These are phyloP conservation scores for Netelia melanura DNA, from an alignment of 2,888 invertebrate species.

Conservation along the genomic window DNA sequence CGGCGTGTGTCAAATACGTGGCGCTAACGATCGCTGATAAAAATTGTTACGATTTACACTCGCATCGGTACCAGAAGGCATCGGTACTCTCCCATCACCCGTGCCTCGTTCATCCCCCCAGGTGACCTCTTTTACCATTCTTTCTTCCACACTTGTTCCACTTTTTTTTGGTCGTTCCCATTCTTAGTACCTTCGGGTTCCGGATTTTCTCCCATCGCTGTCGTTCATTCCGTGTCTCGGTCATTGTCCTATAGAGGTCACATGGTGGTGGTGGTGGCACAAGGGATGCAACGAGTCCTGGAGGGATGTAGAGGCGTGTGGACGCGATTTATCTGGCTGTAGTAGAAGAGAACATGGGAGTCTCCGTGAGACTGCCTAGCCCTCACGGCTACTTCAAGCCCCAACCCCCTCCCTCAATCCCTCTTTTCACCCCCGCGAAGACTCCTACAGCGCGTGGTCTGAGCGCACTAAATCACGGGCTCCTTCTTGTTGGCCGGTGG, in stretches of 20 bases:
- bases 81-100: constrained; percentile 7
- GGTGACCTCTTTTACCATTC: constrained; percentile 13
- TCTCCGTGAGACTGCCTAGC: constrained; percentile 48
- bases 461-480: constrained; percentile 81
- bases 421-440: constrained; percentile 69
- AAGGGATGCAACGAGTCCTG: constrained; percentile 63
- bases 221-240: constrained; percentile 64
- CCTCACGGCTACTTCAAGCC: constrained; percentile 54
- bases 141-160: constrained; percentile 37
- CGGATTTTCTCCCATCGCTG: constrained; percentile 55
- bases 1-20: neutral
- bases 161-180: constrained; percentile 41
- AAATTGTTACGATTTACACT: constrained; percentile 32
- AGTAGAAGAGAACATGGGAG: constrained; percentile 69
- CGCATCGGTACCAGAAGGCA: constrained; percentile 20
- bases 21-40: neutral
- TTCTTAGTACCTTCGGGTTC: constrained; percentile 40
- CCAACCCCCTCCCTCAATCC: constrained; percentile 32
- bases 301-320: constrained; percentile 68
- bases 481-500: constrained; percentile 76
- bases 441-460: constrained; percentile 74
- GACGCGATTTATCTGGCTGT: constrained; percentile 77
- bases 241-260: constrained; percentile 43
- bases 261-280: neutral
- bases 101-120: constrained; percentile 4